phyloP scores from a whole-genome alignment of 2,113 vertebrate species.

The Phalacrocorax carbo region DNA sequence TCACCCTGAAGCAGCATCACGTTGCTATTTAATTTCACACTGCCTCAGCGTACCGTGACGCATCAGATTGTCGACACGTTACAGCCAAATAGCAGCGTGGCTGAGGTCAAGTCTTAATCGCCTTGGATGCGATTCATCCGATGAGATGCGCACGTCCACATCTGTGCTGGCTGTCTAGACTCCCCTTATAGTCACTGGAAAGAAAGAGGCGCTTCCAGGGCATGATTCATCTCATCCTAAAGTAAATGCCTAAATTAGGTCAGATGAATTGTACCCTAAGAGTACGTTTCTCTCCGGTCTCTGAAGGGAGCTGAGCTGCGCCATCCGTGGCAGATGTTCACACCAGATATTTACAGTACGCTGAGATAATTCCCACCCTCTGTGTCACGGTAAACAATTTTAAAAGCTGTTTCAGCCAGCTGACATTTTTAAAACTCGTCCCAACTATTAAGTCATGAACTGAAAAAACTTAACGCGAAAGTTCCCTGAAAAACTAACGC shows the following conservation, averaged over 20 bases:
- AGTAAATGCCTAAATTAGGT: slow-evolving; percentile 30
- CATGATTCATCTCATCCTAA: background rate
- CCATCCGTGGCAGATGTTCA: background rate
- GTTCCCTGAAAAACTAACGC: background rate
- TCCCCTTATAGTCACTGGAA: background rate
- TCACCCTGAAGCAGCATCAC: background rate
- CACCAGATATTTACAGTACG: background rate
- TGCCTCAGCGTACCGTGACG: background rate
- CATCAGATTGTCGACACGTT: background rate
- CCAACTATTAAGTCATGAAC: background rate
- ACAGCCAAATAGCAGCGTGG: background rate
- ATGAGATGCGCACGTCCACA: background rate
- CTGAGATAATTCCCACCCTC: background rate
- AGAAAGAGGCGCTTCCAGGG: background rate
- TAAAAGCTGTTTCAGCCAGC: background rate
- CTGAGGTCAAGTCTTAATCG: background rate
- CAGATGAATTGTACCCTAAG: background rate
- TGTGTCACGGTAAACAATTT: background rate
- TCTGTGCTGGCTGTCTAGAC: background rate
- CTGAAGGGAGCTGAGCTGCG: background rate
- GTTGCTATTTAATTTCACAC: background rate
- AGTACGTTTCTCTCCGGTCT: background rate
- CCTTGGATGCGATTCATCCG: background rate
- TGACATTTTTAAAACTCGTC: background rate
- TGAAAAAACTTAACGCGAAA: background rate